phyloP scores from a whole-genome alignment of 2,113 vertebrate species.

The Notechis scutatus region DNA sequence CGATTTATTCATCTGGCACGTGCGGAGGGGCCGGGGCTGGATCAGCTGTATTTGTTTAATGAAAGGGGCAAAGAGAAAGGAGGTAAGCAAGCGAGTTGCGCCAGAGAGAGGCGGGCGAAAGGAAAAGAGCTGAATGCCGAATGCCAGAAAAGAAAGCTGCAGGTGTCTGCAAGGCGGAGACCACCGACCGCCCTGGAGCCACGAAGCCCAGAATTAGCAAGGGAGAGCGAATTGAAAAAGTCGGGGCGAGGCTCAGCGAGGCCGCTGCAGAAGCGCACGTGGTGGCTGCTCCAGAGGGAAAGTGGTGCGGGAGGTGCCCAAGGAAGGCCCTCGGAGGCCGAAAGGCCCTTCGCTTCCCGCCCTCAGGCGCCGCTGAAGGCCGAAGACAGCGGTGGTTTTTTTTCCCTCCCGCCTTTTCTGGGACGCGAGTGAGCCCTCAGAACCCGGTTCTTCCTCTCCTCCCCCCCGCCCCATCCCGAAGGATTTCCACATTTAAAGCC shows the following conservation, averaged over 20 bases:
- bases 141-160: constrained; percentile 46
- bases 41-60: constrained; percentile 81
- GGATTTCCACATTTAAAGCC: constrained; percentile 16
- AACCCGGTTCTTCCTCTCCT: not conserved
- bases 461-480: constrained; percentile 9
- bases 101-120: constrained; percentile 54
- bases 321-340: not conserved
- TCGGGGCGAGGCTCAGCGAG: constrained; percentile 37
- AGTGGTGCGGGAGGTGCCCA: not conserved
- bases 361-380: constrained; percentile 11
- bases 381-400: accelerated
- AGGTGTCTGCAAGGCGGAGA: constrained; percentile 55
- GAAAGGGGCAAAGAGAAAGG: constrained; percentile 61
- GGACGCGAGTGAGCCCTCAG: not conserved
- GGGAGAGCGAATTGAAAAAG: constrained; percentile 57
- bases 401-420: not conserved
- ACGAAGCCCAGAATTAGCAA: constrained; percentile 55
- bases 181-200: constrained; percentile 47
- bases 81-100: constrained; percentile 62
- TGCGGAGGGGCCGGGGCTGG: constrained; percentile 63
- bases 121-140: constrained; percentile 61
- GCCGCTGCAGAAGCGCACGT: constrained; percentile 12
- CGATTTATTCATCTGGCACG: constrained; percentile 73
- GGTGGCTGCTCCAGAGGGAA: constrained; percentile 46
- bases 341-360: not conserved